Evolutionary conservation across 2,888 invertebrate genomes (phyloP), one percentile per base, ranked within the genome.

Genomic region (Latrodectus hesperus): DNA sequence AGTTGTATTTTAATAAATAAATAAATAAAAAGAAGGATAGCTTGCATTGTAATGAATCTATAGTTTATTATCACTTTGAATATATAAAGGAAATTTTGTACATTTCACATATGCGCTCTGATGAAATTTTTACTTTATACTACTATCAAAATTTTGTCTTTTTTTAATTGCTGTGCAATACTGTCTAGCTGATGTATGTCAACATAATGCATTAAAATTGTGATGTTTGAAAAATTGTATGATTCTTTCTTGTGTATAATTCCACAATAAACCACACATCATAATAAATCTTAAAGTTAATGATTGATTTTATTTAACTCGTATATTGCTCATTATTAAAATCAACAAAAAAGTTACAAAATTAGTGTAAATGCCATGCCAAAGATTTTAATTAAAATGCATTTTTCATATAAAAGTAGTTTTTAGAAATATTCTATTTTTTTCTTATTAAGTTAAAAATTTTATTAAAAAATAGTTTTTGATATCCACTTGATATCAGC

Each of bases 21-120:
- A 81, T 79, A 78, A 78, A 73, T 73, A 53, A 38, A 38, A 38
- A 38, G 2, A 38, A 38, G 38, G 22, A 80, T 87, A 87, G 86
- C 86, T 87, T 87, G 86, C 86, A 87, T 81, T 87, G 77, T 87
- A 81, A 87, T 72, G 77, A 77, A 87, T 72, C 86, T 81, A 84
- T 84, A 87, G 86, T 87, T 87, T 87, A 87, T 77, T 87, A 87
- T 75, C 86, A 87, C 81, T 87, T 87, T 87, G 86, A 81, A 87
- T 87, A 87, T 87, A 70, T 67, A 77, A 84, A 65, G 49, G 77
- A 76, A 73, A 75, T 87, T 87, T 87, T 87, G 81, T 87, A 87
- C 81, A 87, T 87, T 87, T 87, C 86, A 81, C 86, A 87, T 65
- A 53, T 82, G 76, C 81, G 86, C 86, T 87, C 86, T 81, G 75